Evolutionary conservation across 2,888 invertebrate species (phyloP), one percentile per base, ranked within the genome.

Genomic region (Bhutanitis thaidina): DNA sequence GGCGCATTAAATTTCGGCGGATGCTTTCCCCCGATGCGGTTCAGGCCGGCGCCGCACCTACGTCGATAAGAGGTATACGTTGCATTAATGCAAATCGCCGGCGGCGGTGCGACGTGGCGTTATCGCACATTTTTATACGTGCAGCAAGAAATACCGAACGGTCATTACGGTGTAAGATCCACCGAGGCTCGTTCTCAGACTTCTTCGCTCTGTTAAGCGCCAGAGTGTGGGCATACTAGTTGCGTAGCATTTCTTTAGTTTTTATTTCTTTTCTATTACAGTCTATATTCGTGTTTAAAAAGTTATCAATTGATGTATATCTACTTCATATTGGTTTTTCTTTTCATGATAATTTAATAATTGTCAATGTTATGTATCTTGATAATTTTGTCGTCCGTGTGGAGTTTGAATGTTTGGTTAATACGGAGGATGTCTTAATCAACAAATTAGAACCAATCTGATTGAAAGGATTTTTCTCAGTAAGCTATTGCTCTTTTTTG

Each of bases 41-140:
- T 13, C 20, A 32, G 20, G 25, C 25, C 40, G 48, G 27, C 41
- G 43, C 32, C 34, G 51, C 55, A 45, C 43, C 45, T 45, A 46
- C 45, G 46, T 57, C 67, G 71, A 71, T 71, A 71, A 67, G 64
- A 61, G 63, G 64, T 63, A 65, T 65, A 62, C 67, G 72, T 69
- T 69, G 67, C 68, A 77, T 79, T 77, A 78, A 80, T 78, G 78
- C 75, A 77, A 77, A 78, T 77, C 73, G 75, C 70, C 52, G 50
- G 53, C 56, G 55, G 60, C 56, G 62, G 10, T 14, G 51, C 45
- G 57, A 56, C 61, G 57, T 53, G 55, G 62, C 59, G 71, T 74
- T 74, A 75, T 75, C 73, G 71, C 57, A 54, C 68, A 69, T 71
- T 75, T 78, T 79, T 75, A 71, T 73, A 67, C 68, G 10, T 12